Conservation (phyloP, 2,888 invertebrate species). For the Tridacna gigas region DNA sequence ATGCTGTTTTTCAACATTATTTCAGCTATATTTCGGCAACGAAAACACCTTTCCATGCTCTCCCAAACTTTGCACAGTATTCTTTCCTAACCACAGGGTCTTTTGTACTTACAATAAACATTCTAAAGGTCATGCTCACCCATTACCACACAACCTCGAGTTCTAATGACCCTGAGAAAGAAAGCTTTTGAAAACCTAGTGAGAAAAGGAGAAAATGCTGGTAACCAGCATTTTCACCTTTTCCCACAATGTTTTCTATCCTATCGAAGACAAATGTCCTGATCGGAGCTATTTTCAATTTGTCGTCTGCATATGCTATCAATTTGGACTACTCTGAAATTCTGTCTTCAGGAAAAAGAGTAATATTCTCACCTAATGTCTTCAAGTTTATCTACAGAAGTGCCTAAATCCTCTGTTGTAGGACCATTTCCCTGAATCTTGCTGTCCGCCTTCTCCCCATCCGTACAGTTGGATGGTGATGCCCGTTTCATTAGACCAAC, state of each 20-base stretch:
- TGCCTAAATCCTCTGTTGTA: conserved; percentile 47
- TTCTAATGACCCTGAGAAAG: too few relatives aligned
- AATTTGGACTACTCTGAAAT: too few relatives aligned
- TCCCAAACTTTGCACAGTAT: too few relatives aligned
- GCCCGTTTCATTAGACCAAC: conserved; percentile 72
- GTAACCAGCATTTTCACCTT: background rate
- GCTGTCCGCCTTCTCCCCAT: conserved; percentile 6
- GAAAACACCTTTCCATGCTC: too few relatives aligned
- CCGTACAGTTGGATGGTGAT: conserved; percentile 40
- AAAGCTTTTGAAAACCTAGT: background rate
- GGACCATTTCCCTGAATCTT: conserved; percentile 63
- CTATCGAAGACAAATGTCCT: background rate
- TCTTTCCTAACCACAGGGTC: too few relatives aligned
- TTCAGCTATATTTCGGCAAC: too few relatives aligned
- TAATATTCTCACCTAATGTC: conserved; percentile 55
- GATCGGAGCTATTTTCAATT: background rate
- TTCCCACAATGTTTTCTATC: conserved; percentile 4
- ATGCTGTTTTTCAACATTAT: conserved; percentile 1
- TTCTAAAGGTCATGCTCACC: too few relatives aligned
- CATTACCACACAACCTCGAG: too few relatives aligned
- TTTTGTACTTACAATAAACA: too few relatives aligned
- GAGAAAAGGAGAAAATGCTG: background rate
- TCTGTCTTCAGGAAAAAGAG: background rate
- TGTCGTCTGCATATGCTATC: too few relatives aligned
- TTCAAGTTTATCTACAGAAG: conserved; percentile 59